Percentiles rank a stretch among this genome's conserved stretches.
Conservation (phyloP, 2,797 vertebrate species). For the Gephyroberyx darwinii region DNA sequence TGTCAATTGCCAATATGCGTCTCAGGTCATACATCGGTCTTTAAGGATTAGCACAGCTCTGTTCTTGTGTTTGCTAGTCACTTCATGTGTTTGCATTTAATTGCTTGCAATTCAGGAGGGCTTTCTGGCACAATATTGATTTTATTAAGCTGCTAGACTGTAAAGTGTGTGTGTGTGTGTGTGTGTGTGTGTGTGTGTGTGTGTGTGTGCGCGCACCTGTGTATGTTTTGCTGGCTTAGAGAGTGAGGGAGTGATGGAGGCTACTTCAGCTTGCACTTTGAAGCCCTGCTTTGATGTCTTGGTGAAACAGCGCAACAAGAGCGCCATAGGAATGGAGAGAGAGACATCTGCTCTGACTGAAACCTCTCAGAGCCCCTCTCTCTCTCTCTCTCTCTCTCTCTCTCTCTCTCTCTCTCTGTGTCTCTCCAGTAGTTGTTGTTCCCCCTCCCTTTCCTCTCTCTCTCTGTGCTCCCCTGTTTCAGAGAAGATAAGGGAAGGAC, state of each 20-base stretch:
- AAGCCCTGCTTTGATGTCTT: slow-evolving; percentile 59
- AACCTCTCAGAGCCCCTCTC: slow-evolving; percentile 2
- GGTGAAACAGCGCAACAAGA: slow-evolving; percentile 16
- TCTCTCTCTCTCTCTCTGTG: slow-evolving; percentile 10
- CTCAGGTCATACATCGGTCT: no score
- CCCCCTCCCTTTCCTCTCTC: slow-evolving; percentile 2
- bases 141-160: neutral
- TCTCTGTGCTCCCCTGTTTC: slow-evolving; percentile 10
- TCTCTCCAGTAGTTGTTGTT: slow-evolving; percentile 12
- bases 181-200: neutral
- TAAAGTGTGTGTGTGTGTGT: neutral
- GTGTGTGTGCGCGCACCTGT: neutral
- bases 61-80: neutral
- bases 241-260: slow-evolving; percentile 42
- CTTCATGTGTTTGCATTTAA: neutral
- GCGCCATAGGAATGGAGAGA: slow-evolving; percentile 14
- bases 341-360: slow-evolving; percentile 30
- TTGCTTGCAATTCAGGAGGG: slow-evolving; percentile 10
- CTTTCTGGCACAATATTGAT: slow-evolving; percentile 9
- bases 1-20: no score
- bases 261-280: slow-evolving; percentile 52
- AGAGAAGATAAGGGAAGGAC: slow-evolving; percentile 11
- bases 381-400: neutral
- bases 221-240: slow-evolving; percentile 19
- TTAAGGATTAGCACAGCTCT: neutral